phyloP scores from a whole-genome alignment of 2,888 invertebrate species.

The Dastarcus helophoroides region DNA sequence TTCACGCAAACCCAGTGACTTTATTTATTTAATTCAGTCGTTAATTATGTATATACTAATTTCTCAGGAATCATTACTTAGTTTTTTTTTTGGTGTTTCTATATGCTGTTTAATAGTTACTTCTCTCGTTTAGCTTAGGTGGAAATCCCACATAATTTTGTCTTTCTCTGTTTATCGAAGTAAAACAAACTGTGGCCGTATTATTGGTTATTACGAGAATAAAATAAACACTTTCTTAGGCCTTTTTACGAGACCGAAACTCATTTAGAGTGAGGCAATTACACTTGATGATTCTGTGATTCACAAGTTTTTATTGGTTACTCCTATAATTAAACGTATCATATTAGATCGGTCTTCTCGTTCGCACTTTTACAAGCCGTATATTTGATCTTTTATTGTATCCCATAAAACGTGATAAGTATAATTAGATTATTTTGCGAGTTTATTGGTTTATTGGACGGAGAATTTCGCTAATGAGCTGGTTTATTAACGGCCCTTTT shows the following conservation, averaged over 20 bases:
- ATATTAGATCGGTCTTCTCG: conserved; percentile 20
- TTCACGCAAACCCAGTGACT: no score
- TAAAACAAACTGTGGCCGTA: no score
- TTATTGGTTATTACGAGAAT: conserved; percentile 31
- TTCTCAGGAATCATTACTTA: no score
- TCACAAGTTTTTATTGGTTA: conserved; percentile 29
- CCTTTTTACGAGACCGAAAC: conserved; percentile 26
- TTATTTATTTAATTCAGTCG: no score
- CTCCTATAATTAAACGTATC: conserved; percentile 24
- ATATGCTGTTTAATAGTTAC: no score
- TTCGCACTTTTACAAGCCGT: conserved; percentile 18
- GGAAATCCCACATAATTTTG: no score
- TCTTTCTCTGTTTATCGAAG: no score
- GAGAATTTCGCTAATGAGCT: no score
- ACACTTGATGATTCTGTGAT: conserved; percentile 37
- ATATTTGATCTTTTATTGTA: conserved; percentile 24
- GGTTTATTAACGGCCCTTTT: no score
- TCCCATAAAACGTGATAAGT: conserved; percentile 30
- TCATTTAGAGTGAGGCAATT: conserved; percentile 32
- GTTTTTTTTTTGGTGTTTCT: no score
- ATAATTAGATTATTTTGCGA: conserved; percentile 33
- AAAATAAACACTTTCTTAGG: conserved; percentile 33
- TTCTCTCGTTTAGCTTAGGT: no score
- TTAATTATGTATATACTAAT: no score
- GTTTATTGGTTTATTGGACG: conserved; percentile 30